A percentile compares a stretch with the other conserved stretches of the same genome.
Conservation (phyloP, 2,113 vertebrate species). For the Cinclus mexicanus region DNA sequence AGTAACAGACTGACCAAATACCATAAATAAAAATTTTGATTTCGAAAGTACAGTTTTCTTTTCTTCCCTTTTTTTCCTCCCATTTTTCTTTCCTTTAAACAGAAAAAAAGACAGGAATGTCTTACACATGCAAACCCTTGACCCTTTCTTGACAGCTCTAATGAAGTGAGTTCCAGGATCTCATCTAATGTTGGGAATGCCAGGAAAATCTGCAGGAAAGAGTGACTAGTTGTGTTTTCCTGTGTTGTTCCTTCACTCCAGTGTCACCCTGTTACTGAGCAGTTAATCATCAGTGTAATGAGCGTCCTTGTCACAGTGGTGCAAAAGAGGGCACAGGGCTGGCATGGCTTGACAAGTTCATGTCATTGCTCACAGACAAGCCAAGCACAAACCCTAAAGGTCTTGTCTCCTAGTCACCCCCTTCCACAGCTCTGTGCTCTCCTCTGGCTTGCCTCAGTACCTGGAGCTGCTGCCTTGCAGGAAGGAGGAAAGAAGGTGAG, state of each 20-base stretch:
- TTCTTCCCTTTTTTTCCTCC: fast-evolving
- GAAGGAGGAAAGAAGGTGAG: not conserved
- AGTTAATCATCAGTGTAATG: not conserved
- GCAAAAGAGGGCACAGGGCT: not conserved
- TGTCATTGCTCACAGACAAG: not conserved
- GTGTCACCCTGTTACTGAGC: not conserved
- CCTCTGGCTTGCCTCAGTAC: not conserved
- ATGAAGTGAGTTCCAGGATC: not conserved
- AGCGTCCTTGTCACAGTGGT: not conserved
- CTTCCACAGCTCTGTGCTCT: fast-evolving
- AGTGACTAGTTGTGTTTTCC: not conserved
- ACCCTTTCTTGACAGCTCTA: not conserved
- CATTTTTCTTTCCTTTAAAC: not conserved
- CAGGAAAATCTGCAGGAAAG: not conserved
- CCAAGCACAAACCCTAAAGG: not conserved
- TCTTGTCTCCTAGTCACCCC: not conserved
- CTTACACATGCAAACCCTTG: not conserved
- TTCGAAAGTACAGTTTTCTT: not conserved
- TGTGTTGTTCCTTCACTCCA: not conserved
- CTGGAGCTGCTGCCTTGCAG: not conserved
- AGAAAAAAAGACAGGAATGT: not conserved
- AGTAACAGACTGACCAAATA: not conserved
- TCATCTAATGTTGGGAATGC: not conserved
- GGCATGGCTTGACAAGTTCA: not conserved
- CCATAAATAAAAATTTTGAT: not conserved